phyloP scores from a whole-genome alignment of 2,113 vertebrate genomes.

The Rhinogobius similis region DNA sequence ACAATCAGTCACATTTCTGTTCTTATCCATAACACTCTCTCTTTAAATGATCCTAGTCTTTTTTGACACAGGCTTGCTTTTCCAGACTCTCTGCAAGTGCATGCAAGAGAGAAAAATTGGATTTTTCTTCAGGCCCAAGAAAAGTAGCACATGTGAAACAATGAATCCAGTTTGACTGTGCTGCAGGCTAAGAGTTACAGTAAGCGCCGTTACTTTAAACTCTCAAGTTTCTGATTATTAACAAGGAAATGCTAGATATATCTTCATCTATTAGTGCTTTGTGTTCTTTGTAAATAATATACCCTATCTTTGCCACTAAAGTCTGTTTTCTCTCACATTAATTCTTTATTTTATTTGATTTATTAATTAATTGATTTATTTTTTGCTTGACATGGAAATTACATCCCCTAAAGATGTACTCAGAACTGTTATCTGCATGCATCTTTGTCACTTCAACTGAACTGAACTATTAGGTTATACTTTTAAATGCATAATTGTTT shows the following conservation, averaged over 20 bases:
- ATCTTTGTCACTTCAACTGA: not conserved
- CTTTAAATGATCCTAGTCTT: not conserved
- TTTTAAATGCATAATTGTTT: not conserved
- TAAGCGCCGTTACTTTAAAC: not conserved
- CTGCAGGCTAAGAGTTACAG: slow-evolving; percentile 7
- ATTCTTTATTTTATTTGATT: not conserved
- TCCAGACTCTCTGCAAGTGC: slow-evolving; percentile 13
- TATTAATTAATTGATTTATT: too few relatives aligned
- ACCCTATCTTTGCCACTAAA: too few relatives aligned
- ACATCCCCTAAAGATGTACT: too few relatives aligned
- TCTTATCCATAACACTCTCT: too few relatives aligned
- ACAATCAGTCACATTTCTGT: too few relatives aligned
- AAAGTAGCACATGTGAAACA: not conserved
- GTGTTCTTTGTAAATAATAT: too few relatives aligned
- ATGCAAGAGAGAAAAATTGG: slow-evolving; percentile 18
- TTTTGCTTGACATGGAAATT: too few relatives aligned
- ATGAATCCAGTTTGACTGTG: not conserved
- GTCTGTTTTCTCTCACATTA: not conserved
- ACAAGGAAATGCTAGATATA: not conserved
- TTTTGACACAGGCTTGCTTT: not conserved
- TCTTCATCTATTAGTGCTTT: not conserved
- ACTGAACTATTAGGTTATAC: too few relatives aligned
- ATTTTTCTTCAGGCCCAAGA: not conserved
- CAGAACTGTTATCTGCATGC: too few relatives aligned
- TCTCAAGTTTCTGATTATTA: not conserved